A percentile compares a stretch with the other conserved stretches of the same genome.
Conservation (phyloP, 92 coral and sea anemone genomes). For the Anthopleura xanthogrammica region DNA sequence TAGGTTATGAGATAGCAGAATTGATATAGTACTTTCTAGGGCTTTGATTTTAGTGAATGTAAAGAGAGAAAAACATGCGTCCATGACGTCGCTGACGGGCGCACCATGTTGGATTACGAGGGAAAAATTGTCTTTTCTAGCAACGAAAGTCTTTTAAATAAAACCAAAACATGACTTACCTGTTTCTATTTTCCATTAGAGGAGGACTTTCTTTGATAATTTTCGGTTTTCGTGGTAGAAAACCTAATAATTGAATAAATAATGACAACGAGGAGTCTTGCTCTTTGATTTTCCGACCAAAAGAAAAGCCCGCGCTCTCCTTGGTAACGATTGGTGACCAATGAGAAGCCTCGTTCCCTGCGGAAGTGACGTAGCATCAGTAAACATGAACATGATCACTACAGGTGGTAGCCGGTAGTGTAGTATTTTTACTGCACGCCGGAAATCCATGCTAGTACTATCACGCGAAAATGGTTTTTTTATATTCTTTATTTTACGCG, state of each 20-base stretch:
- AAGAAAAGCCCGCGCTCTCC: conserved; percentile 44
- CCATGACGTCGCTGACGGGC: not conserved
- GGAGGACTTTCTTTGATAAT: conserved; percentile 5
- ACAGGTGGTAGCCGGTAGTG: not conserved
- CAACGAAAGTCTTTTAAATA: not conserved
- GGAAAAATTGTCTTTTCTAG: not conserved
- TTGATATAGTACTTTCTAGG: not conserved
- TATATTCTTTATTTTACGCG: not conserved
- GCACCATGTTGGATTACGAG: not conserved
- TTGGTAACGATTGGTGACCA: conserved; percentile 31
- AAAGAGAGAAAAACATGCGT: not conserved
- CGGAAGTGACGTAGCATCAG: not conserved
- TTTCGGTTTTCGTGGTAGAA: conserved; percentile 2
- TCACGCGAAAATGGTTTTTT: not conserved
- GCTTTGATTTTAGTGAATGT: not conserved
- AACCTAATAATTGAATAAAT: conserved; percentile 14
- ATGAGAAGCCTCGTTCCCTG: conserved; percentile 17
- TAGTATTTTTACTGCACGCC: not conserved
- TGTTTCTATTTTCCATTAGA: conserved; percentile 32
- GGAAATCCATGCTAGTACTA: not conserved
- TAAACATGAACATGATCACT: too few relatives aligned
- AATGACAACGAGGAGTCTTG: conserved; percentile 15
- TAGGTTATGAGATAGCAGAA: too few relatives aligned
- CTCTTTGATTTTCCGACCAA: not conserved
- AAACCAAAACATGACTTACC: conserved; percentile 9